Percentiles rank a stretch among this genome's conserved stretches.
phyloP scores from a whole-genome alignment of 1,140 invertebrate species.

The Ctenoplectra terminalis region DNA sequence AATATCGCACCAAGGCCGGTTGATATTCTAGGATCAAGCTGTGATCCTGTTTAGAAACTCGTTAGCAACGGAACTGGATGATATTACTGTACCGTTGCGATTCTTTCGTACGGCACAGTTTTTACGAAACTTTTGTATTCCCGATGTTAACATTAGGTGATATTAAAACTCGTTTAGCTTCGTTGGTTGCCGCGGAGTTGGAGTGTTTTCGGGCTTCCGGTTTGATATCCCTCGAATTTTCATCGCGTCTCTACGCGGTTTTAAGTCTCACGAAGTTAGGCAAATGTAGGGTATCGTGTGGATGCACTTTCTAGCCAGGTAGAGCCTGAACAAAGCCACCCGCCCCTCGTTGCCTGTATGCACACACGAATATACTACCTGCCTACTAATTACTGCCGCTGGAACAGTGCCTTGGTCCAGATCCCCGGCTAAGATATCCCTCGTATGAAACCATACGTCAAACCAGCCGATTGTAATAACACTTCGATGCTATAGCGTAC shows the following conservation, averaged over 20 bases:
- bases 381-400: slow-evolving; percentile 58
- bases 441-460: slow-evolving; percentile 53
- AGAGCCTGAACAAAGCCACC: slow-evolving; percentile 7
- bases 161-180: slow-evolving; percentile 17
- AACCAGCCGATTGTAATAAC: slow-evolving; percentile 54
- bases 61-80: neutral
- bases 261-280: slow-evolving; percentile 22
- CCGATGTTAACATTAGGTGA: neutral
- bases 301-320: slow-evolving; percentile 22
- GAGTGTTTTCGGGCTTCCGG: neutral
- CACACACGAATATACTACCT: slow-evolving; percentile 24
- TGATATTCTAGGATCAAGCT: no score
- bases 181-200: neutral
- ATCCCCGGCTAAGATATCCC: slow-evolving; percentile 54
- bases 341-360: neutral
- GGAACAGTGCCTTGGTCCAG: slow-evolving; percentile 49
- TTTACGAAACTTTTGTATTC: no score
- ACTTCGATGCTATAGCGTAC: slow-evolving; percentile 5
- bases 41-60: slow-evolving; percentile 20
- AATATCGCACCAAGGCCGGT: neutral
- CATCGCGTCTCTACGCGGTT: neutral
- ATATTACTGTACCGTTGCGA: neutral
- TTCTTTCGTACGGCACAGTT: neutral
- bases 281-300: slow-evolving; percentile 9
- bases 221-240: slow-evolving; percentile 8